phyloP scores from a whole-genome alignment of 2,797 vertebrate species.

The Erethizon dorsatum region DNA sequence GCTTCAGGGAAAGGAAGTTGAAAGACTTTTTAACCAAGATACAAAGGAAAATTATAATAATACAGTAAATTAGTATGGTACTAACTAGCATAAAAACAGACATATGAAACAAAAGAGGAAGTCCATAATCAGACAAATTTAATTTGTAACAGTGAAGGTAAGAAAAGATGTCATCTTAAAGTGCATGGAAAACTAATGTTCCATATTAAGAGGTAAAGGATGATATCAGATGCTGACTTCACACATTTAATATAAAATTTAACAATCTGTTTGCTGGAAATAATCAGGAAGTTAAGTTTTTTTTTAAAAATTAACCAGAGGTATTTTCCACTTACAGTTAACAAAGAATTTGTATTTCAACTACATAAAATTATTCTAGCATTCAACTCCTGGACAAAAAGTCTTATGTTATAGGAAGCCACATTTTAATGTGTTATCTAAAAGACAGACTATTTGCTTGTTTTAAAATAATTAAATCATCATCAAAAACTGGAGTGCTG shows the following conservation, averaged over 20 bases:
- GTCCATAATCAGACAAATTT: not conserved
- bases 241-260: constrained; percentile 41
- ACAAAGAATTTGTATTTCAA: not conserved
- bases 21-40: not conserved
- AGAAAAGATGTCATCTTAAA: not conserved
- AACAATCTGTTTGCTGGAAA: constrained; percentile 43
- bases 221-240: not conserved
- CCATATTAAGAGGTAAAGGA: not conserved
- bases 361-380: not conserved
- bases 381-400: not conserved
- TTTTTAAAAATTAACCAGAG: not conserved
- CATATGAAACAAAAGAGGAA: not conserved
- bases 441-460: not conserved
- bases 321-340: not conserved
- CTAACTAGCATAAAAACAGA: constrained; percentile 3
- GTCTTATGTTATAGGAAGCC: not conserved
- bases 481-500: not conserved
- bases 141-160: constrained; percentile 8
- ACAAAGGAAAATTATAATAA: constrained; percentile 22
- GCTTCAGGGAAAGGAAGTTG: not conserved
- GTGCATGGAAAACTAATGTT: not conserved
- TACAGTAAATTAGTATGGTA: not conserved
- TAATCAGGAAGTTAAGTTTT: not conserved
- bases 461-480: not conserved
- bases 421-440: not conserved